Conservation (phyloP, 37 sponge, comb jelly and placozoan genomes). For the Chondrilla cf. caribensis region DNA sequence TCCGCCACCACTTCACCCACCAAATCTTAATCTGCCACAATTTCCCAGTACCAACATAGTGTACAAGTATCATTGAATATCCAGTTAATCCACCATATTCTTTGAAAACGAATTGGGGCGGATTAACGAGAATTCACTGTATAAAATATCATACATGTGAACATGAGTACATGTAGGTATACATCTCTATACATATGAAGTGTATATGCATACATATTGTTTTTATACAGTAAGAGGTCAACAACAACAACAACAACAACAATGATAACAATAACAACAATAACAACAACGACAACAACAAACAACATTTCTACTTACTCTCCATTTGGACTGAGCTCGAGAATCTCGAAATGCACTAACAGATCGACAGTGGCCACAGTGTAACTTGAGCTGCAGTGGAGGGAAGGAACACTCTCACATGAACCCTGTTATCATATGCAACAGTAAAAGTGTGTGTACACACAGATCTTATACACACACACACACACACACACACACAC, state of each 20-base stretch:
- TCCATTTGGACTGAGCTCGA: conserved; percentile 84
- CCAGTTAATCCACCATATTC: no score
- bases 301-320: conserved; percentile 71
- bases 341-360: conserved; percentile 80
- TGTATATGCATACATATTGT: no score
- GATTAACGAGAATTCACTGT: no score
- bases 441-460: neutral
- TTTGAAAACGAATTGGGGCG: no score
- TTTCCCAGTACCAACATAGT: no score
- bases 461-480: conserved; percentile 30
- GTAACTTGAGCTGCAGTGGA: conserved; percentile 47
- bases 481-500: neutral
- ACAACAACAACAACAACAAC: neutral
- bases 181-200: no score
- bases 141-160: neutral
- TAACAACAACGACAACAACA: no score
- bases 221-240: neutral
- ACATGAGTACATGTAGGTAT: neutral
- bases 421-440: neutral
- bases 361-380: conserved; percentile 64
- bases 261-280: neutral
- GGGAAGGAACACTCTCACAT: neutral
- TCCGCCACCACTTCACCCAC: no score
- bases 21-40: no score
- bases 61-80: no score